Evolutionary conservation across 92 coral and sea anemone species (phyloP).

Genomic region (Porites lobata): DNA sequence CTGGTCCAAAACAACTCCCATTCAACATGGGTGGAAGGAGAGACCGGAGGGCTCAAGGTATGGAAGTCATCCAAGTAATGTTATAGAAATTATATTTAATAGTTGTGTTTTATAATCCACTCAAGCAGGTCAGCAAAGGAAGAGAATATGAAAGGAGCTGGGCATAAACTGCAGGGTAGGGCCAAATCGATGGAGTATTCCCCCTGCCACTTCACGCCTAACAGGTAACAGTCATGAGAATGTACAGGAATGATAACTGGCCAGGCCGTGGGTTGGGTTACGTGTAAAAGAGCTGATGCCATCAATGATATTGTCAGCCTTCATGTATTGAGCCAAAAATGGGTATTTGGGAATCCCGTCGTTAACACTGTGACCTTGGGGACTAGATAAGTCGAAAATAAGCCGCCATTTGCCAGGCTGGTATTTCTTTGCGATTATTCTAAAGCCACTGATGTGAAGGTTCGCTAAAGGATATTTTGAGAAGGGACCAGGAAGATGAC

Average conservation of each 20-base stretch:
- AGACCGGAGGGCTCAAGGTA: constrained; percentile 39
- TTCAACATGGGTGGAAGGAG: constrained; percentile 7
- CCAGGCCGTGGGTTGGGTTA: constrained; percentile 23
- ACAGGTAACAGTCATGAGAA: constrained; percentile 29
- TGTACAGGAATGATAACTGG: constrained; percentile 23
- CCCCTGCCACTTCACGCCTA: constrained; percentile 55
- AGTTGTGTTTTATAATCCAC: constrained; percentile 48
- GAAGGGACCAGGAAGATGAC: constrained; percentile 35
- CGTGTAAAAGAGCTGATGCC: constrained; percentile 7
- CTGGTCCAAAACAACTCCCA: no score
- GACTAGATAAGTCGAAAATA: constrained; percentile 49
- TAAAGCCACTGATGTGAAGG: constrained; percentile 51
- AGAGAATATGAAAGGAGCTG: constrained; percentile 15
- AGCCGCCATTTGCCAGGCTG: constrained; percentile 59
- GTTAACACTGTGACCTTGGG: constrained; percentile 20
- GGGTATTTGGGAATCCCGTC: constrained; percentile 27
- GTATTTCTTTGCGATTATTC: constrained; percentile 50
- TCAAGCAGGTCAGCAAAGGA: constrained; percentile 25
- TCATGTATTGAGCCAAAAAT: constrained; percentile 4
- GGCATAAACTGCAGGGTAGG: constrained; percentile 5
- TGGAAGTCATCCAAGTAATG: constrained; percentile 55
- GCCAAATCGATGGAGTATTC: constrained; percentile 9
- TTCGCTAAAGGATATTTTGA: constrained; percentile 11
- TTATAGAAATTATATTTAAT: constrained; percentile 6
- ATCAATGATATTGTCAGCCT: constrained; percentile 30